Conservation (phyloP, 2,888 invertebrate species). For the Meliscaeva auricollis region DNA sequence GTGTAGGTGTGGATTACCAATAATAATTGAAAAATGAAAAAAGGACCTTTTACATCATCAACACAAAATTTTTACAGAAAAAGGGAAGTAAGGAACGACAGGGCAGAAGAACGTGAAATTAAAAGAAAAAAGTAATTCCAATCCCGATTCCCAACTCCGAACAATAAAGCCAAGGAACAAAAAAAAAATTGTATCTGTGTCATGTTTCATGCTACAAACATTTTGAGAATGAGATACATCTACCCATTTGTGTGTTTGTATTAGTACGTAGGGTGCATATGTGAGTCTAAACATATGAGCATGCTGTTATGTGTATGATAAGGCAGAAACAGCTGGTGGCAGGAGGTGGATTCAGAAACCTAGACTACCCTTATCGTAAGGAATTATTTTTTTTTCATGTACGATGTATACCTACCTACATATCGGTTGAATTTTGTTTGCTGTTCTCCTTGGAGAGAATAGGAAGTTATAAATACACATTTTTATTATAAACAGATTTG, state of each 20-base stretch:
- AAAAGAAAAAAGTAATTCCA: constrained; percentile 16
- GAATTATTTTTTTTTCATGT: constrained; percentile 1
- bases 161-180: background rate
- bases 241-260: too few relatives aligned
- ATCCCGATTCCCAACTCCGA: background rate
- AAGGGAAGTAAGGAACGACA: background rate
- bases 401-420: background rate
- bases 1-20: constrained; percentile 9
- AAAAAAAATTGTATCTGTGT: constrained; percentile 64
- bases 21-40: constrained; percentile 13
- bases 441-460: background rate
- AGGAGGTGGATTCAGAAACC: constrained; percentile 39
- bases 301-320: constrained; percentile 47
- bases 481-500: constrained; percentile 16
- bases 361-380: constrained; percentile 3
- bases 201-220: constrained; percentile 61
- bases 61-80: constrained; percentile 11
- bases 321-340: constrained; percentile 71
- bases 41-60: constrained; percentile 39
- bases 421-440: background rate
- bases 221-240: constrained; percentile 3
- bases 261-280: constrained; percentile 17
- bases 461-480: constrained; percentile 14
- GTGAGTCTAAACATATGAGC: constrained; percentile 27
- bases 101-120: constrained; percentile 40